Evolutionary conservation across 2,797 vertebrate species (phyloP).

Genomic region (Lithobates pipiens): DNA sequence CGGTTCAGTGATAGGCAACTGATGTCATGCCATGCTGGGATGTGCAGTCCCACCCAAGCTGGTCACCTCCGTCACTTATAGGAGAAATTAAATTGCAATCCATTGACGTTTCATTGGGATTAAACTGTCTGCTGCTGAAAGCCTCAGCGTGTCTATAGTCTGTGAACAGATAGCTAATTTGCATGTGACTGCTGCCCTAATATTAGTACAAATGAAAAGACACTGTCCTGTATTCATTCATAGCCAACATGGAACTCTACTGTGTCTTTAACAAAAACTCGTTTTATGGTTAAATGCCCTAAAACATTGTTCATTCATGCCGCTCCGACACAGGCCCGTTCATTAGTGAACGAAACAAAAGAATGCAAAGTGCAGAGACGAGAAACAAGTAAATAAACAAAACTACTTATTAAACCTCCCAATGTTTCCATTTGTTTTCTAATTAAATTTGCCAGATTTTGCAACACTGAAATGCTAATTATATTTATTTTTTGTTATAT

Average conservation of each 20-base stretch:
- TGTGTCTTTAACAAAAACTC: conserved; percentile 56
- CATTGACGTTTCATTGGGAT: conserved; percentile 8
- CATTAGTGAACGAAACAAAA: conserved; percentile 58
- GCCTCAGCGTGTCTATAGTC: conserved; percentile 33
- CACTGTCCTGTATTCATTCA: conserved; percentile 55
- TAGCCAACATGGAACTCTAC: conserved; percentile 47
- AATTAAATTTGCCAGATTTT: conserved; percentile 53
- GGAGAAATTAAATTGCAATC: conserved; percentile 24
- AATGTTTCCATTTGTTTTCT: conserved; percentile 55
- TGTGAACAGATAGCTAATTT: conserved; percentile 51
- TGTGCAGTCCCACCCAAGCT: neutral
- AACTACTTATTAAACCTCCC: conserved; percentile 60
- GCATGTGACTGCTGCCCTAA: conserved; percentile 48
- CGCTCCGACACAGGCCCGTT: conserved; percentile 56
- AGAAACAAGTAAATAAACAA: conserved; percentile 61
- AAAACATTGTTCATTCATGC: conserved; percentile 60
- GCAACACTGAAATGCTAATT: conserved; percentile 47
- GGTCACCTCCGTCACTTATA: neutral
- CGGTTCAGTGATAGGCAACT: neutral
- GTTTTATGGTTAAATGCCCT: conserved; percentile 60
- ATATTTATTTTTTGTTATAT: conserved; percentile 22
- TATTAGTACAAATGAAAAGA: conserved; percentile 53
- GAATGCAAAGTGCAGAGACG: conserved; percentile 53
- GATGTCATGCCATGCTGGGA: neutral
- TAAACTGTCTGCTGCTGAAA: conserved; percentile 39